These are phyloP conservation scores for Pristionchus pacificus DNA, from an alignment of 1,140 invertebrate genomes.

Conservation along the genomic window DNA sequence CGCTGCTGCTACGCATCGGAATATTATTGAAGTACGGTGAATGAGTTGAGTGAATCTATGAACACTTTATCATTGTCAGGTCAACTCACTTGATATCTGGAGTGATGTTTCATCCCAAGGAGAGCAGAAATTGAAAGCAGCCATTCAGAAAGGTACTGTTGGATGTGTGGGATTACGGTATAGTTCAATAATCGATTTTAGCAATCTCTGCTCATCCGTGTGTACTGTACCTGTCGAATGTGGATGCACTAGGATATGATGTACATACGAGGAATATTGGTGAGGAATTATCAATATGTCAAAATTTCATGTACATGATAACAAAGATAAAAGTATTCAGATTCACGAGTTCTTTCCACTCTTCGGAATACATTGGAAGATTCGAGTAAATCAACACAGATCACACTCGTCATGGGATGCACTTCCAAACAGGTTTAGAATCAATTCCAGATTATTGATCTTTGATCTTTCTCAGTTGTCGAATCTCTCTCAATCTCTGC, in stretches of 20 bases:
- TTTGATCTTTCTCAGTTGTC: slow-evolving; percentile 9
- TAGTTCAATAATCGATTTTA: background rate
- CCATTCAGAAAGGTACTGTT: slow-evolving; percentile 13
- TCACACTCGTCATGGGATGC: slow-evolving; percentile 25
- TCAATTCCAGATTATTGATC: background rate
- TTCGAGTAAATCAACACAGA: background rate
- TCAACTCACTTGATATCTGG: slow-evolving; percentile 30
- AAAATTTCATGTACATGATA: background rate
- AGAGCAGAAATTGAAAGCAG: slow-evolving; percentile 26
- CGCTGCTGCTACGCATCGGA: slow-evolving; percentile 20
- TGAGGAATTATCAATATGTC: too few species aligned
- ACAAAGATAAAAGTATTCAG: slow-evolving; percentile 8
- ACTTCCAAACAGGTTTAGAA: slow-evolving; percentile 20
- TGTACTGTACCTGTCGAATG: slow-evolving; percentile 11
- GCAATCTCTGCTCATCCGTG: slow-evolving; percentile 13
- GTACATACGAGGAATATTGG: slow-evolving; percentile 17
- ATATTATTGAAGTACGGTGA: slow-evolving; percentile 18
- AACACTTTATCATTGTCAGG: background rate
- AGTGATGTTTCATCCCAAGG: slow-evolving; percentile 22
- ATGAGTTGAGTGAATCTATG: slow-evolving; percentile 3
- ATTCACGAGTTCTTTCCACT: slow-evolving; percentile 20
- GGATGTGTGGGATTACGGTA: slow-evolving; percentile 11
- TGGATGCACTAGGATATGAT: slow-evolving; percentile 29
- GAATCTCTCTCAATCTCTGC: slow-evolving; percentile 10
- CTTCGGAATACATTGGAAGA: slow-evolving; percentile 7